Base-by-base conservation (phyloP, 2,797 vertebrate species). In the Coregonus ussuriensis region DNA sequence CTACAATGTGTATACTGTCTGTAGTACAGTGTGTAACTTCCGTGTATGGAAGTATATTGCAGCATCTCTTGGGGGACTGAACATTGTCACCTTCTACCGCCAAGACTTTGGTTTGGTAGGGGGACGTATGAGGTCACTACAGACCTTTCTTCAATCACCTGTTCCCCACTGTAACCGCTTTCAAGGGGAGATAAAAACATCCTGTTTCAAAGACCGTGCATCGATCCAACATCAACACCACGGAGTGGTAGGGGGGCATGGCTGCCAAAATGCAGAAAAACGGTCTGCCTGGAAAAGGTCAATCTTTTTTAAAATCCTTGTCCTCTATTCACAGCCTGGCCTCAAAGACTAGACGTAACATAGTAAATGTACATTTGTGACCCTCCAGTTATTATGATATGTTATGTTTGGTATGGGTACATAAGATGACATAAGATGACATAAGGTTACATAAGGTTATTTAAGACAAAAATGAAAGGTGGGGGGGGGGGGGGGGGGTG, bases 111-210 rank as follows among this genome's bases (percentile, higher is more conserved):
- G 59, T 63, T 25, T 9, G 59, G 59, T 63, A 63, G 21, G 25
- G 41, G 41, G 9, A 47, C 41, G 9, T 47, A 47, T 47, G 41
- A 47, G 41, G 41, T 77, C 35, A 78, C 74, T 63, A 71, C 74
- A 51, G 37, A 80, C 33, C 65, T 69, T 75, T 77, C 41, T 31
- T 14, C 37, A 75, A 63, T 53, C 69, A 29, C 54, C 41, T 47
- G 41, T 71, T 65, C 52, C 72, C 41, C 47, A 35, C 41, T 63
- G 25, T 21, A 37, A 72, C 16, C n/a, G 75, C 74, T 72, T 68
- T 66, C 74, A 76, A 54, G 51, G 65, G n/a, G 53, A 5, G 21
- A 73, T 47, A 67, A 75, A 82, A 78, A 74, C 59, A n/a, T 70
- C 25, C 59, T 52, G 33, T 79, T 77, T 77, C 29, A 75, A 62